Evolutionary conservation across 2,797 vertebrate genomes (phyloP), one percentile per base, ranked within the genome.

Genomic region (Muraenolepis orangiensis): DNA sequence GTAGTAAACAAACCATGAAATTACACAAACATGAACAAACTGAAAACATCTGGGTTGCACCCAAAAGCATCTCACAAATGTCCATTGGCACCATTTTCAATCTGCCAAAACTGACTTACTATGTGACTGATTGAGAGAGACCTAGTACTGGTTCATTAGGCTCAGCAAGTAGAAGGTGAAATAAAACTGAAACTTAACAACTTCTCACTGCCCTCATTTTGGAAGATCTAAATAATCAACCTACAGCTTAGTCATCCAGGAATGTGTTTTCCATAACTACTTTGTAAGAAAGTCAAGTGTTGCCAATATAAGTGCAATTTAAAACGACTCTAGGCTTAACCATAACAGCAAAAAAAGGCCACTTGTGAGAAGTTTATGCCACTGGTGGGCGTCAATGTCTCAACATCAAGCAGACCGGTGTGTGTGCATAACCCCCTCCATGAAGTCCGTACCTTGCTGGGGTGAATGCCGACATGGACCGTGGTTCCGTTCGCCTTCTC

Each of bases 401-500:
- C 42, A 20, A 20, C 42, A 20, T 20, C 42, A 20, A 5, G 12
- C 42, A 1, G 42, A 5, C 12, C n/a, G n/a, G n/a, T n/a, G n/a
- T n/a, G 13, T 14, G 16, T 18, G 6, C 10, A 23, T n/a, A 57
- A 23, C 51, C 0, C 18, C 8, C 51, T 57, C n/a, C 42, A 51
- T 6, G 42, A 20, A 57, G 1, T n/a, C 20, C 85, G 91, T 70
- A 97, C 96, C 96, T 98, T 98, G 95, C 98, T 97, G 42, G 97
- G 95, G 81, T 98, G 97, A 90, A 98, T 97, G 76, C 96, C 97
- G 72, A 98, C 95, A 2, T 96, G 97, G 82, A 98, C 95, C 29
- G 96, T 95, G 40, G 96, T 97, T 87, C 96, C 96, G 0, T 98
- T 97, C n/a, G 97, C 96, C 92, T 97, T 98, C 90, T 98, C 96